Evolutionary conservation across 1,140 invertebrate genomes (phyloP).

Genomic region (Sarcophaga bullata): DNA sequence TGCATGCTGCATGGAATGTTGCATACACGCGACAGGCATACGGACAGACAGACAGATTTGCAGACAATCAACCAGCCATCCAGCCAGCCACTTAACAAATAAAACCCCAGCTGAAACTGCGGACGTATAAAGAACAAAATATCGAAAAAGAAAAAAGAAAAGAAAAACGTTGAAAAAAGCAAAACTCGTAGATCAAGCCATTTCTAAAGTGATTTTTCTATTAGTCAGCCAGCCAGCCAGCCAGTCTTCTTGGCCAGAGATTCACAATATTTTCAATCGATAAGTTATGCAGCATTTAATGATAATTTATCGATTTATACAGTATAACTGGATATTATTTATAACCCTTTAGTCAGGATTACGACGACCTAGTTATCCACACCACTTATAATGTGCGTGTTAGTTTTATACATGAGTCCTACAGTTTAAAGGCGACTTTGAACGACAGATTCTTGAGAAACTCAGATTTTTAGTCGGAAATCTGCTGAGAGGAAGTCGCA

Average conservation of each 20-base stretch:
- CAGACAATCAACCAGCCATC: background rate
- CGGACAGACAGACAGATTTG: background rate
- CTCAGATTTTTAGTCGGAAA: too few species aligned
- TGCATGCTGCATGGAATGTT: constrained; percentile 38
- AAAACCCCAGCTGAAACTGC: background rate
- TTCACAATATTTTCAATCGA: background rate
- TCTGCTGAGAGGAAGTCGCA: too few species aligned
- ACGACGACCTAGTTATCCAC: too few species aligned
- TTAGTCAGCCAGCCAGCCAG: background rate
- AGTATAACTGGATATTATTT: too few species aligned
- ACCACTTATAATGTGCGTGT: too few species aligned
- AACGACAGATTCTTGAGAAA: too few species aligned
- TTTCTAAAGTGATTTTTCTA: background rate
- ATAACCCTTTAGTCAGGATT: too few species aligned
- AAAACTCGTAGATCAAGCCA: constrained; percentile 3
- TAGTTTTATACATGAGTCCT: too few species aligned
- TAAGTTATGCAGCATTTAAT: too few species aligned
- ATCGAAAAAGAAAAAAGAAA: background rate
- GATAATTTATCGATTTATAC: too few species aligned
- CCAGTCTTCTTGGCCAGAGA: background rate
- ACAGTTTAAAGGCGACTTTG: too few species aligned
- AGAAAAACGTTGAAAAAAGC: background rate
- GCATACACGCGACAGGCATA: constrained; percentile 35
- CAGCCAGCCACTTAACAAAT: background rate
- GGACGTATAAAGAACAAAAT: constrained; percentile 6